Base-by-base conservation (phyloP, 2,888 invertebrate species). In the Mythimna impura region DNA sequence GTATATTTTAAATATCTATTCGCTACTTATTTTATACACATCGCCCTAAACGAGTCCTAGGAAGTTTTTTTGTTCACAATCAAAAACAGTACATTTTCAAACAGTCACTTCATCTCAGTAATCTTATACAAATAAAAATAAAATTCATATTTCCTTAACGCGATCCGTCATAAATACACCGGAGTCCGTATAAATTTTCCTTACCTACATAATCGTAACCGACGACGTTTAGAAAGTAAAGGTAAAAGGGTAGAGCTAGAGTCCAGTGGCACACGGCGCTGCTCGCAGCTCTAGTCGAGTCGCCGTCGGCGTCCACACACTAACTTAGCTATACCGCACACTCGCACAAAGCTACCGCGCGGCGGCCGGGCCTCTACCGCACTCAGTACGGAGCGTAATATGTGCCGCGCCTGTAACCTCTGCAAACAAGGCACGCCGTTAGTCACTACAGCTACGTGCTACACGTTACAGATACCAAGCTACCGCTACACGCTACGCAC, bases 361-460 rank as follows among this genome's bases (percentile, higher is more conserved):
- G 86, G 71, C 88, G 85, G 86, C 84, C 75, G 87, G 86, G 87
- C 87, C 90, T 87, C 91, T 91, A 91, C 93, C 93, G 89, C 92
- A 92, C 95, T 97, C 97, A 97, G 97, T 97, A 97, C 86, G 97
- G 97, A 91, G 96, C 96, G 95, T 97, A 97, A 96, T 97, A 97
- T 89, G 93, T 93, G 93, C 97, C 97, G 93, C 97, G 97, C 94
- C 97, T 97, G 96, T 95, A 97, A 92, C 97, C 97, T 97, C 97
- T 97, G 96, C 93, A 96, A 97, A 96, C 95, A 96, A 95, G 94
- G 88, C 92, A 92, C 89, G 88, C 89, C 87, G 90, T 94, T 92
- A 92, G 85, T 88, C 74, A 80, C 86, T 80, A 83, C 83, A 80
- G 64, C 84, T 73, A 83, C 68, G 68, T 64, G 84, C 71, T 83